Evolutionary conservation across 2,888 invertebrate species (phyloP), one percentile per base, ranked within the genome.

Genomic region (Trichogramma dendrolimi): DNA sequence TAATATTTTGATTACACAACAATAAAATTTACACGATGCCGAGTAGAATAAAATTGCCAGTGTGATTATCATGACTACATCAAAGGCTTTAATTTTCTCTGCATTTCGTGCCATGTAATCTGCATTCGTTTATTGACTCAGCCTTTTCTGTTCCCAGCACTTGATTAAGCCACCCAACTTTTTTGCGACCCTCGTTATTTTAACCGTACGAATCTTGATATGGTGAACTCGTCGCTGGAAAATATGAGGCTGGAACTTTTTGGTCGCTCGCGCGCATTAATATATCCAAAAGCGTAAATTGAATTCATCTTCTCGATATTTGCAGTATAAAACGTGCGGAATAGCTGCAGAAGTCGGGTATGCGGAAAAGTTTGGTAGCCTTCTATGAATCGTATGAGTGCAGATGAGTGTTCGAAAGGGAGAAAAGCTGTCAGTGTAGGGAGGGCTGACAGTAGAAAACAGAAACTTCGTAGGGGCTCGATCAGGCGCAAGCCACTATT

Each of bases 231-330:
- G 11, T 41, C 41, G 46, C 55, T 40, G 7, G 48, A 53, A 53
- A 52, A 63, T 60, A 60, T 50, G 40, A 27, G 46, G 40, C 27
- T 49, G 44, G 60, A 60, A 60, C 56, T 64, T 64, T 59, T 50
- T 41, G 49, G 59, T 46, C 11, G 48, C 58, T 55, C 27, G 27
- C 27, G 27, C 27, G 11, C 58, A 59, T 56, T 61, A 61, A 27
- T 27, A 27, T 2, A 1, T 27, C 49, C 3, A 43, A 49, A 11
- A 57, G 54, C 51, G 41, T 43, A 60, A 62, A 65, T 62, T 58
- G 58, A 60, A 65, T 65, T 62, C 54, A 14, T n/a, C 54, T 7
- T 4, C 55, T 56, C 64, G 59, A 65, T 65, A 62, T 62, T 62
- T 62, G 55, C 57, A 55, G 51, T 58, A 44, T 27, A 27, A 27